Percentiles rank a stretch among this genome's conserved stretches.
phyloP scores from a whole-genome alignment of 2,113 vertebrate species.

The Eudyptes chrysolophus region DNA sequence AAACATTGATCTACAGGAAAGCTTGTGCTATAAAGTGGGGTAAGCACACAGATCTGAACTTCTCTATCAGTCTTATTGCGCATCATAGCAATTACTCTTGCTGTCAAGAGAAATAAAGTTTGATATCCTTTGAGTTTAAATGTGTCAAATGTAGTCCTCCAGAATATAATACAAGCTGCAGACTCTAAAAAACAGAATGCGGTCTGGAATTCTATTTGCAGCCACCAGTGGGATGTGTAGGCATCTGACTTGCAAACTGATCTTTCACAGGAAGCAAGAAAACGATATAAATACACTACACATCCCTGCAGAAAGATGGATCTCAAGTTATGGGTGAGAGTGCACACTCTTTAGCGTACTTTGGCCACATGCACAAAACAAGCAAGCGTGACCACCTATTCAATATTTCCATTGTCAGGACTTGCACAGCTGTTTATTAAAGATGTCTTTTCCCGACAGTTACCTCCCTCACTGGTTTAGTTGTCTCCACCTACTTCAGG shows the following conservation, averaged over 20 bases:
- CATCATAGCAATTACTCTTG: constrained; percentile 31
- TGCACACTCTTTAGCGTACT: background rate
- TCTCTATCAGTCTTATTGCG: background rate
- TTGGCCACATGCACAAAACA: background rate
- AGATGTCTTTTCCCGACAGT: background rate
- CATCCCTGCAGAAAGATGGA: background rate
- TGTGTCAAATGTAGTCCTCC: background rate
- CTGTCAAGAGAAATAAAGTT: constrained; percentile 22
- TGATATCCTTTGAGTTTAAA: background rate
- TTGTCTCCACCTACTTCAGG: background rate
- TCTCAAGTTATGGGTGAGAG: fast-evolving
- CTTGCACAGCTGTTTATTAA: background rate
- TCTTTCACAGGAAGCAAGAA: background rate
- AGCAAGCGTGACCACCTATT: fast-evolving
- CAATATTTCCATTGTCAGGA: background rate
- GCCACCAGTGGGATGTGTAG: background rate
- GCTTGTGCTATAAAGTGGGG: background rate
- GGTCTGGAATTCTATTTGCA: background rate
- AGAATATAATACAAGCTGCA: background rate
- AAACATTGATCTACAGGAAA: background rate
- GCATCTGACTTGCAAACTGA: background rate
- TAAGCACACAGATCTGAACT: constrained; percentile 1
- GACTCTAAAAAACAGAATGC: background rate
- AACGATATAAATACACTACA: background rate
- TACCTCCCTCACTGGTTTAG: background rate